Evolutionary conservation across 2,797 vertebrate species (phyloP).

Genomic region (Chelon labrosus): DNA sequence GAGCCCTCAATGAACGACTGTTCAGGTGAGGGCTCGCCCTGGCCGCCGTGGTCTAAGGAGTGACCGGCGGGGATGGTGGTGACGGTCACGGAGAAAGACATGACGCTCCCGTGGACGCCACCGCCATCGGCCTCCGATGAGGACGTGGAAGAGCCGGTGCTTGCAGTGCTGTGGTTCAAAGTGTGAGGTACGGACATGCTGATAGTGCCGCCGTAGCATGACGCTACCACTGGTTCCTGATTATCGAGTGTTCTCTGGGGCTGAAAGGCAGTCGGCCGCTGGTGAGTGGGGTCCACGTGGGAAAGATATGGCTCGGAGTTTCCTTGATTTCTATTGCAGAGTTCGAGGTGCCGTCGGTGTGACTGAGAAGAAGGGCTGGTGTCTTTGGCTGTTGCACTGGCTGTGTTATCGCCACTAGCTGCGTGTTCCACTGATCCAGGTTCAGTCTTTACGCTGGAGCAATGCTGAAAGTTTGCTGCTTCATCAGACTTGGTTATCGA

Average conservation of each 20-base stretch:
- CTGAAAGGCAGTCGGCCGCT: constrained; percentile 76
- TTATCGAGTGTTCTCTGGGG: constrained; percentile 81
- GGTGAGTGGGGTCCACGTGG: constrained; percentile 75
- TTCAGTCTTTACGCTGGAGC: constrained; percentile 79
- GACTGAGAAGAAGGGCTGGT: constrained; percentile 83
- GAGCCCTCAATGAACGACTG: constrained; percentile 89
- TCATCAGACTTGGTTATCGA: constrained; percentile 47
- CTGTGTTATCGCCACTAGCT: constrained; percentile 43
- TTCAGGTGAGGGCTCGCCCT: constrained; percentile 86
- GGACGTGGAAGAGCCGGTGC: constrained; percentile 60
- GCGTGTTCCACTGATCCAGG: constrained; percentile 61
- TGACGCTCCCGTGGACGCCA: constrained; percentile 88
- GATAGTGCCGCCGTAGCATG: constrained; percentile 92
- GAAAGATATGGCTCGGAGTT: constrained; percentile 81
- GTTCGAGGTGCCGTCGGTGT: constrained; percentile 80
- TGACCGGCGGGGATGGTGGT: constrained; percentile 94
- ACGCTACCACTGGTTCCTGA: constrained; percentile 74
- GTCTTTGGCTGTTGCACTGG: constrained; percentile 84
- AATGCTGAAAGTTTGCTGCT: constrained; percentile 39
- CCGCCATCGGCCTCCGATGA: constrained; percentile 55
- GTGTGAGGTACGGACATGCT: constrained; percentile 91
- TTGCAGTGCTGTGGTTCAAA: constrained; percentile 78
- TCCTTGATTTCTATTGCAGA: constrained; percentile 78
- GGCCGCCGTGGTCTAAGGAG: constrained; percentile 77
- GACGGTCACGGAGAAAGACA: constrained; percentile 98